Evolutionary conservation across 1,140 invertebrate species (phyloP).

Genomic region (Gryon sp.): DNA sequence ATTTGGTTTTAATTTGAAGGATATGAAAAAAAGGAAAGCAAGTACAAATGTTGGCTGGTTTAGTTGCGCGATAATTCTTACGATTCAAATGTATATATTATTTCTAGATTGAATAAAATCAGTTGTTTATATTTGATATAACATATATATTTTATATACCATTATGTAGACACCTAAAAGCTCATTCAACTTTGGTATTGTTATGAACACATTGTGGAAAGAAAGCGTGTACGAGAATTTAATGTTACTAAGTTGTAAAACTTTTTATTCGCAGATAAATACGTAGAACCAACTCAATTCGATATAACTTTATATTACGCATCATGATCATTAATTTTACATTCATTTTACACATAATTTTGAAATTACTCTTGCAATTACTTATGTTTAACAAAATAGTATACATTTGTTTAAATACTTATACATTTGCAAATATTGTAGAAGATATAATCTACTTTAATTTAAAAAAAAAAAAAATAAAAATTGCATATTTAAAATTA

Average conservation of each 20-base stretch:
- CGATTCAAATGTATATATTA: too few species aligned
- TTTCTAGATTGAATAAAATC: conserved; percentile 15
- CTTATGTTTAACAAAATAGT: too few species aligned
- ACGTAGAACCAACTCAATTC: conserved; percentile 47
- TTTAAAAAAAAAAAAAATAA: too few species aligned
- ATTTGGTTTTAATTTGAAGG: too few species aligned
- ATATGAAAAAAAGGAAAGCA: too few species aligned
- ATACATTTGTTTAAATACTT: too few species aligned
- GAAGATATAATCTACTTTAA: too few species aligned
- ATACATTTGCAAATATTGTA: too few species aligned
- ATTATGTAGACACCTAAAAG: conserved; percentile 35
- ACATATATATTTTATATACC: conserved; percentile 19
- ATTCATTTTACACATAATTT: conserved; percentile 4
- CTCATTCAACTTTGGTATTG: conserved; percentile 53
- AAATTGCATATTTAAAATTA: too few species aligned
- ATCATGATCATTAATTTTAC: conserved; percentile 41
- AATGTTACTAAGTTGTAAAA: conserved; percentile 58
- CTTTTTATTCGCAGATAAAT: conserved; percentile 53
- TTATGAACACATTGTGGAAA: conserved; percentile 18
- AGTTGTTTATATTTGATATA: conserved; percentile 11
- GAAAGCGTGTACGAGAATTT: conserved; percentile 41
- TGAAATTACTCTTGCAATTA: conserved; percentile 15
- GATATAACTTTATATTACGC: conserved; percentile 50
- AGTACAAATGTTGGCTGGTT: too few species aligned
- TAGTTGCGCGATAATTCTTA: too few species aligned